Conservation (phyloP, 2,888 invertebrate genomes). For the Abscondita cerata region DNA sequence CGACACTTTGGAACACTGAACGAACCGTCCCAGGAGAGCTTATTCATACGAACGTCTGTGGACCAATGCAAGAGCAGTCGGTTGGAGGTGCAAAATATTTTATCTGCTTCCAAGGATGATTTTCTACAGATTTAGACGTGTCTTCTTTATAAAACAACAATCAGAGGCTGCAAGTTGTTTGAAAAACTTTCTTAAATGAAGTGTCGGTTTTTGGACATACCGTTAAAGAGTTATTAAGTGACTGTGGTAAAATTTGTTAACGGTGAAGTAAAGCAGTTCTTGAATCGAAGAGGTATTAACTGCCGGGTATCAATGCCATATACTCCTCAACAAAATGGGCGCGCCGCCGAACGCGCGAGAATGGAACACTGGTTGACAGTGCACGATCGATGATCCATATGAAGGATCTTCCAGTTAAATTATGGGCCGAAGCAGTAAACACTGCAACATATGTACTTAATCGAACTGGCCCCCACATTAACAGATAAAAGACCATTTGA, state of each 20-base stretch:
- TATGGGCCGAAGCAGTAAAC: constrained; percentile 53
- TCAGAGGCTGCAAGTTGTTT: too few species aligned
- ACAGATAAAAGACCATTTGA: constrained; percentile 54
- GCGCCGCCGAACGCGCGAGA: constrained; percentile 27
- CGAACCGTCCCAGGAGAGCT: too few species aligned
- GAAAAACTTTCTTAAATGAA: too few species aligned
- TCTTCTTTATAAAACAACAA: too few species aligned
- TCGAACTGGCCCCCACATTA: constrained; percentile 46
- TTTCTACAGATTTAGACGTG: too few species aligned
- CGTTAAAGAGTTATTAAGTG: too few species aligned
- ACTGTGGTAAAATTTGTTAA: too few species aligned
- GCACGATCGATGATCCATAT: constrained; percentile 43
- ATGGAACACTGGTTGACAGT: constrained; percentile 23
- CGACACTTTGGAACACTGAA: too few species aligned
- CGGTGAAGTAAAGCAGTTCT: constrained; percentile 37
- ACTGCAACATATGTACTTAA: constrained; percentile 53
- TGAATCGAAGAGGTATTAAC: constrained; percentile 47
- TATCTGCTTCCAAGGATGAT: too few species aligned
- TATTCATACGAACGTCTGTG: too few species aligned
- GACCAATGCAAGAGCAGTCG: neutral
- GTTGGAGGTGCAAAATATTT: neutral
- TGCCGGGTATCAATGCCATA: constrained; percentile 46
- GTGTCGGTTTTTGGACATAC: too few species aligned
- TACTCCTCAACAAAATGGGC: constrained; percentile 31
- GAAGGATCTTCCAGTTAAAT: constrained; percentile 46